phyloP scores from a whole-genome alignment of 2,888 invertebrate genomes.

The Acrobasis repandana region DNA sequence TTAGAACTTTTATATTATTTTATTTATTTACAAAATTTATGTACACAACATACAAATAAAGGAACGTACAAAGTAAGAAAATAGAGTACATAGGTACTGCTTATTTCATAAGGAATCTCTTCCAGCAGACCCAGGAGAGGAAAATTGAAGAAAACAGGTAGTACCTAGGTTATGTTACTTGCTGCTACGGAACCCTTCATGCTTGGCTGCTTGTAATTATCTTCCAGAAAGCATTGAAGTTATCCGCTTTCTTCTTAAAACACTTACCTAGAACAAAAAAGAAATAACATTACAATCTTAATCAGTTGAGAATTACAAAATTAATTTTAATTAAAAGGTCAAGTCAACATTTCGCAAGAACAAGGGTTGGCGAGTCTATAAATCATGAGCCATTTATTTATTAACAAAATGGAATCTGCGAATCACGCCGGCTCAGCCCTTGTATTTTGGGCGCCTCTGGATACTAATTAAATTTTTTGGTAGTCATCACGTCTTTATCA shows the following conservation, averaged over 20 bases:
- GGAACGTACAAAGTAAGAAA: too few relatives aligned
- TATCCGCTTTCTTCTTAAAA: not conserved
- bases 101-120: too few relatives aligned
- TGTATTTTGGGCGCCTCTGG: not conserved
- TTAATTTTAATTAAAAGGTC: constrained; percentile 1
- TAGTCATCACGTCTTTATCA: constrained; percentile 4
- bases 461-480: constrained; percentile 2
- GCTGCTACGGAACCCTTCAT: too few relatives aligned
- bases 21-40: too few relatives aligned
- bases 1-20: too few relatives aligned
- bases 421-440: constrained; percentile 3
- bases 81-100: too few relatives aligned
- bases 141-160: too few relatives aligned
- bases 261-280: constrained; percentile 45
- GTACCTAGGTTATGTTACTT: too few relatives aligned
- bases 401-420: not conserved
- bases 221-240: too few relatives aligned
- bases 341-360: constrained; percentile 5
- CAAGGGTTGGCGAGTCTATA: constrained; percentile 7
- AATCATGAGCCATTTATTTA: constrained; percentile 11
- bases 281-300: not conserved
- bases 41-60: too few relatives aligned
- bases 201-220: too few relatives aligned
- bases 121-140: too few relatives aligned
- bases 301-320: not conserved